Conservation (phyloP, 2,113 vertebrate species). For the Regulus satrapa region DNA sequence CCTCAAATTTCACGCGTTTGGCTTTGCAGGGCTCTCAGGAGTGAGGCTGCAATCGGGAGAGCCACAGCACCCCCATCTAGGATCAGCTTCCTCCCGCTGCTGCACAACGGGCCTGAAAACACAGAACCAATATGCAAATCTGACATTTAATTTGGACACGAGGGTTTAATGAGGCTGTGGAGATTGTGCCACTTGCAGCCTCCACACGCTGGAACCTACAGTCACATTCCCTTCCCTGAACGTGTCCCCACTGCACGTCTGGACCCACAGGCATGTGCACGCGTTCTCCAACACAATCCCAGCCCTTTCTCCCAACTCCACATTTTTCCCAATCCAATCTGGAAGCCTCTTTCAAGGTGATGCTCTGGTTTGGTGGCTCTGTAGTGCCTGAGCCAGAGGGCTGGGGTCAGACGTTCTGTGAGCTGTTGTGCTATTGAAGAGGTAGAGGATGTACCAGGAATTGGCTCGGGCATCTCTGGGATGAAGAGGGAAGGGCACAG, state of each 20-base stretch:
- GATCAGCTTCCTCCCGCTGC: background rate
- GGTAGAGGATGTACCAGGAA: background rate
- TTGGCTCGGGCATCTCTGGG: background rate
- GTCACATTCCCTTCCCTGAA: background rate
- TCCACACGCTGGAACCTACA: constrained; percentile 36
- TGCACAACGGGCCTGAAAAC: background rate
- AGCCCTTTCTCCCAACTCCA: background rate
- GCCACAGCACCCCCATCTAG: background rate
- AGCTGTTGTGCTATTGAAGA: background rate
- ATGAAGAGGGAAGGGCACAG: background rate
- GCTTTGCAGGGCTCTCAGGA: background rate
- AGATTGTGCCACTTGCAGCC: constrained; percentile 34
- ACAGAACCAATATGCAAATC: constrained; percentile 44
- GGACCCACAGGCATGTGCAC: background rate
- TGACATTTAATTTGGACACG: constrained; percentile 66
- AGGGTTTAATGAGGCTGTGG: constrained; percentile 52
- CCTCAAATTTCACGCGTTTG: background rate
- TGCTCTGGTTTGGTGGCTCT: background rate
- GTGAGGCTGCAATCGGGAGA: background rate
- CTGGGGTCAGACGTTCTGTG: background rate
- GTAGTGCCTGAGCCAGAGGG: background rate
- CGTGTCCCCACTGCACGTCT: background rate
- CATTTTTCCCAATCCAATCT: background rate
- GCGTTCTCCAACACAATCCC: background rate
- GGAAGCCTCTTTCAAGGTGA: background rate